phyloP scores from a whole-genome alignment of 2,797 vertebrate genomes.

The Prionace glauca region DNA sequence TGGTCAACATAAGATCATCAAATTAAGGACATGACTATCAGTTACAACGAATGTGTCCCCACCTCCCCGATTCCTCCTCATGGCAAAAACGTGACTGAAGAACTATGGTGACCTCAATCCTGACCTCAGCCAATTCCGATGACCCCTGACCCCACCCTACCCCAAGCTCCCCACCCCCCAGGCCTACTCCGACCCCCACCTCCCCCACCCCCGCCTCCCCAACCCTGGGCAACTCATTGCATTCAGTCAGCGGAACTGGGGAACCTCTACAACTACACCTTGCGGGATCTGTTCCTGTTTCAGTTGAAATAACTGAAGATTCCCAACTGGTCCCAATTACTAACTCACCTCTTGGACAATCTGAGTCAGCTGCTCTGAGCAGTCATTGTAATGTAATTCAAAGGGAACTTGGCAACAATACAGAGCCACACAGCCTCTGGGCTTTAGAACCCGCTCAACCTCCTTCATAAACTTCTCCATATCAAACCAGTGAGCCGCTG shows the following conservation, averaged over 20 bases:
- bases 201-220: too few species aligned
- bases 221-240: too few species aligned
- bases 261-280: background rate
- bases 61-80: background rate
- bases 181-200: too few species aligned
- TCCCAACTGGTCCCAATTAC: background rate
- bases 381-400: slow-evolving; percentile 47
- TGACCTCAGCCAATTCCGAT: too few species aligned
- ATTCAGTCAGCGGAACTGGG: background rate
- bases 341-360: slow-evolving; percentile 52
- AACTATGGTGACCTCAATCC: background rate
- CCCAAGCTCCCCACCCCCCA: too few species aligned
- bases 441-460: slow-evolving; percentile 56
- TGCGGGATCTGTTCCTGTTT: background rate
- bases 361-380: slow-evolving; percentile 51
- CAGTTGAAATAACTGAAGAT: background rate
- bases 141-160: too few species aligned
- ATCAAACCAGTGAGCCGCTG: slow-evolving; percentile 64
- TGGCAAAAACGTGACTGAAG: background rate
- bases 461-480: slow-evolving; percentile 52
- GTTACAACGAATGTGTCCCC: background rate
- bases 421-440: slow-evolving; percentile 58
- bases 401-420: slow-evolving; percentile 46
- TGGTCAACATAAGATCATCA: background rate
- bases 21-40: background rate